Evolutionary conservation across 2,888 invertebrate genomes (phyloP), one percentile per base, ranked within the genome.

Genomic region (Endotricha flammealis): DNA sequence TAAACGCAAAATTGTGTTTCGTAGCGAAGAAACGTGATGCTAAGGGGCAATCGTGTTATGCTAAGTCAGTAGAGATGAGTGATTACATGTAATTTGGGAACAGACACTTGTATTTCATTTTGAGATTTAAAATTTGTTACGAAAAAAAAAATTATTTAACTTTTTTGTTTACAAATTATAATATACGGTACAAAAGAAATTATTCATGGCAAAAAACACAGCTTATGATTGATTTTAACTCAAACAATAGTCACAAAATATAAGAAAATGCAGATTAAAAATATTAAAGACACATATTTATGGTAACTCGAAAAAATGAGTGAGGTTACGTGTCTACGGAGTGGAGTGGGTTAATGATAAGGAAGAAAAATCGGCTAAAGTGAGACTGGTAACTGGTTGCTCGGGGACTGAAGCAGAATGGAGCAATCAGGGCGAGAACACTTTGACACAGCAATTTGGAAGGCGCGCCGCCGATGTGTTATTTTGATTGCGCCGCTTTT

Each of bases 371-470:
- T 58, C 57, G 54, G 62, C 65, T 62, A 62, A 63, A 66, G 64
- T 60, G 54, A 53, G 50, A 50, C 47, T 53, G 57, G 51, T 54
- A 54, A 52, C 53, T 53, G 59, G 64, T 57, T 64, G 70, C 63
- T 58, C 56, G 57, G 63, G 64, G 61, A 44, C 39, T 38, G 42
- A 37, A 73, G 66, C 66, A 79, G 78, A 83, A 82, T 77, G 66
- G 76, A 77, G 77, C 81, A 85, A 85, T 82, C 82, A 81, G 69
- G 63, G 72, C 66, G 73, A 69, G 74, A 76, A 76, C 75, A 78
- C 76, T 79, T 74, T 82, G 82, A 81, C 81, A 77, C 73, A 79
- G 80, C 80, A 79, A 81, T 82, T 82, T 76, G 71, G 75, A 63
- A 65, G 65, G 67, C 56, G 62, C 60, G 65, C 64, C 64, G 63